Evolutionary conservation across 2,888 invertebrate genomes (phyloP).

Genomic region (Lasioglossum calceatum): DNA sequence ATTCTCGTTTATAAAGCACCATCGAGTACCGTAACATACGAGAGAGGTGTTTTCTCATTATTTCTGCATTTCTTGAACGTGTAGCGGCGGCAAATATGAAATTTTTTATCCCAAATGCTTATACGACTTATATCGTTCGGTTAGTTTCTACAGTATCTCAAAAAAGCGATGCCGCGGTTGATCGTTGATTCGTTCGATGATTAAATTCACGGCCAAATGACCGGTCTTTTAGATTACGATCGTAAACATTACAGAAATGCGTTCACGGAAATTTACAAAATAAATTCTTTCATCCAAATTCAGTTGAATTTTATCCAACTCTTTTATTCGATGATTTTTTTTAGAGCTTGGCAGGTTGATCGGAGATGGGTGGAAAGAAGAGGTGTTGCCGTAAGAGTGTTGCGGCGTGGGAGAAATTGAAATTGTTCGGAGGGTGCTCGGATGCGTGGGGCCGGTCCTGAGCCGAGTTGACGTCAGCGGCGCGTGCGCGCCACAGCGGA

Average conservation of each 20-base stretch:
- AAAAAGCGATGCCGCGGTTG: not conserved
- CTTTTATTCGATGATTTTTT: not conserved
- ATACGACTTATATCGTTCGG: not conserved
- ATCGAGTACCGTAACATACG: not conserved
- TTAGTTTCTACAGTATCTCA: not conserved
- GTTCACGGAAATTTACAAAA: not conserved
- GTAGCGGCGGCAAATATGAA: not conserved
- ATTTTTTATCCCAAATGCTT: not conserved
- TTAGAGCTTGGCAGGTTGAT: not conserved
- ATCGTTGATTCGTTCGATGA: not conserved
- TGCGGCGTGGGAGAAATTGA: not conserved
- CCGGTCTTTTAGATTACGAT: not conserved
- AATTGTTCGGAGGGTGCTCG: constrained; percentile 19
- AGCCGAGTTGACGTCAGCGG: constrained; percentile 81
- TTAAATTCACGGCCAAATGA: too few relatives aligned
- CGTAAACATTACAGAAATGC: not conserved
- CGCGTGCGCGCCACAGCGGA: constrained; percentile 85
- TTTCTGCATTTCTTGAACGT: not conserved
- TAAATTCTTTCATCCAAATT: not conserved
- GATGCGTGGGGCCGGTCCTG: constrained; percentile 51
- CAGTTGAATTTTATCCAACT: too few relatives aligned
- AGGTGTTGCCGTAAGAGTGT: not conserved
- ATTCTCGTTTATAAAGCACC: not conserved
- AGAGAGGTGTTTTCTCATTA: not conserved
- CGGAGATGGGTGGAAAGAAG: not conserved